These are phyloP conservation scores for Lycaon pictus DNA, from an alignment of 2,113 vertebrate genomes.

Conservation along the genomic window DNA sequence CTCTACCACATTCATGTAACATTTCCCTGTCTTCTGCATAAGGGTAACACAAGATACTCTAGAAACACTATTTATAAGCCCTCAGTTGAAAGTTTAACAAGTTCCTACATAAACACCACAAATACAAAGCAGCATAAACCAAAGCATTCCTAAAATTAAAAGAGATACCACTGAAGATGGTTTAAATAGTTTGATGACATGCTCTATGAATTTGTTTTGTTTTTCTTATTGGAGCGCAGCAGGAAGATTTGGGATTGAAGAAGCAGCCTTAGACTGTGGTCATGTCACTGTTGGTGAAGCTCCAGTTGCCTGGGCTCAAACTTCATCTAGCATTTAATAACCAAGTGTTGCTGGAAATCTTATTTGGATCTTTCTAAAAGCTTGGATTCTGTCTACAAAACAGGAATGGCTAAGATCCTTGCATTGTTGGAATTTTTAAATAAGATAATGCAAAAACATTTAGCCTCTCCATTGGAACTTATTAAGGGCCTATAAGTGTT, in stretches of 20 bases:
- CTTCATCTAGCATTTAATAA: neutral
- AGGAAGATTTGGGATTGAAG: neutral
- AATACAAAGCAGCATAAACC: slow-evolving; percentile 12
- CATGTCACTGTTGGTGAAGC: neutral
- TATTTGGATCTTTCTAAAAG: neutral
- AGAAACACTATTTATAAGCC: neutral
- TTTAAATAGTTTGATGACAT: neutral
- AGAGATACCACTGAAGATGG: neutral
- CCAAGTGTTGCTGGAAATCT: neutral
- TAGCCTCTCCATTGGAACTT: neutral
- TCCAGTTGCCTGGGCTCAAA: neutral
- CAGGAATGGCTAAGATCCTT: neutral
- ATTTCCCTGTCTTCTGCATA: neutral
- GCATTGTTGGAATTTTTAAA: slow-evolving; percentile 6
- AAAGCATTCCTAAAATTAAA: slow-evolving; percentile 5
- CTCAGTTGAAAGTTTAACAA: neutral
- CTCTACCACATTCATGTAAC: neutral
- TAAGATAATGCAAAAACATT: neutral
- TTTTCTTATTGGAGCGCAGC: neutral
- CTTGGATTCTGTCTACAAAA: neutral
- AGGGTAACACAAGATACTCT: neutral
- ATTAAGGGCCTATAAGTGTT: neutral
- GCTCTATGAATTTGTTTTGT: neutral
- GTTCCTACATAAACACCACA: neutral
- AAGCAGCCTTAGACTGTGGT: accelerated